Evolutionary conservation across 1,140 invertebrate genomes (phyloP), one percentile per base, ranked within the genome.

Genomic region (Atta cephalotes): DNA sequence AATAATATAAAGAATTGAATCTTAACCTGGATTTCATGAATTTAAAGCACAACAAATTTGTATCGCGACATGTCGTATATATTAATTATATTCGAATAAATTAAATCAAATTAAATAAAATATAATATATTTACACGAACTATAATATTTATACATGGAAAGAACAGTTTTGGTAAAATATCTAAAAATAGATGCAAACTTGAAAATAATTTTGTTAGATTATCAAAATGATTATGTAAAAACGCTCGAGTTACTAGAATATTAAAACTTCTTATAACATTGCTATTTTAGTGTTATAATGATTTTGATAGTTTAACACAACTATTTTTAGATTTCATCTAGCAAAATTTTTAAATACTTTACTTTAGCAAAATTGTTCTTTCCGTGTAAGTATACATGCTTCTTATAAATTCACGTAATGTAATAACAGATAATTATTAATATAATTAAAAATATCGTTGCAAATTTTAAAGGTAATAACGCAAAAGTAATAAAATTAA

Each of bases 1-100:
- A 21, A 21, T 21, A 21, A 21, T 21, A 9, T 25, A 21, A 45
- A 45, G 28, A 49, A 49, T 12, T 12, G 7, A 21, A 21, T 76
- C 63, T 7, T 45, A 45, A 82, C 31, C 25, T 25, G 49, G 35
- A 88, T 78, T 87, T 88, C n/a, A 71, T n/a, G 72, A 51, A 60
- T 81, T 14, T 56, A 2, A 45, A 10, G 3, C 14, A 10, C 5
- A 56, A 49, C 0, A 9, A 65, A 56, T 63, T 66, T 84, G 63
- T 77, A 3, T 18, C 4, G 51, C 28, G 53, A 58, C 56, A 18
- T 31, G 6, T 21, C 25, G n/a, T 28, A 25, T 9, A 14, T 21
- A 71, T 25, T 7, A 71, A 49, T 51, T 16, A 16, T 28, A 5
- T 51, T 18, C 1, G 9, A 31, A 39, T 5, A 49, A 7, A 70